phyloP scores from a whole-genome alignment of 2,797 vertebrate species.

The Hydrophis major region DNA sequence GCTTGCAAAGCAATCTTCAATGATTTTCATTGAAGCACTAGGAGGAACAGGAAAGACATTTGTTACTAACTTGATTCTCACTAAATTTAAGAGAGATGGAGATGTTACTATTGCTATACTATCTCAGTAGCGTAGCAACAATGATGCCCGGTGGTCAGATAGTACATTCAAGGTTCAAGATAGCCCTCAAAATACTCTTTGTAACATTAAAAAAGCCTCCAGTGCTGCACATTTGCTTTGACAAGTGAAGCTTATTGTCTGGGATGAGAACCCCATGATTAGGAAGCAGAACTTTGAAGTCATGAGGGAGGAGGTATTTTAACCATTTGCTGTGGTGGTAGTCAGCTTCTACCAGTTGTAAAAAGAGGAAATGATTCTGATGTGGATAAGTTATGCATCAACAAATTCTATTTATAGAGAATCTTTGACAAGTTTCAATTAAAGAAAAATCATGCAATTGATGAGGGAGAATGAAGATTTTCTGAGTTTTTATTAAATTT shows the following conservation, averaged over 20 bases:
- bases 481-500: background rate
- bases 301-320: background rate
- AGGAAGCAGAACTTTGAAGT: background rate
- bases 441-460: background rate
- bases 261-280: background rate
- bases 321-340: background rate
- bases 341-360: background rate
- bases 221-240: background rate
- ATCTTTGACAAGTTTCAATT: background rate
- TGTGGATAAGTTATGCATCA: background rate
- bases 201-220: background rate
- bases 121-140: background rate
- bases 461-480: background rate
- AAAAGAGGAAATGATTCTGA: background rate
- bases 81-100: background rate
- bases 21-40: background rate
- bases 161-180: background rate
- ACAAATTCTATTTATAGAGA: background rate
- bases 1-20: background rate
- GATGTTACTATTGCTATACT: background rate
- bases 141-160: background rate
- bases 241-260: background rate
- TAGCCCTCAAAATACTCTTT: background rate
- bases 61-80: background rate
- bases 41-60: background rate